Base-by-base conservation (phyloP, 2,888 invertebrate genomes). In the Sesamia inferens region DNA sequence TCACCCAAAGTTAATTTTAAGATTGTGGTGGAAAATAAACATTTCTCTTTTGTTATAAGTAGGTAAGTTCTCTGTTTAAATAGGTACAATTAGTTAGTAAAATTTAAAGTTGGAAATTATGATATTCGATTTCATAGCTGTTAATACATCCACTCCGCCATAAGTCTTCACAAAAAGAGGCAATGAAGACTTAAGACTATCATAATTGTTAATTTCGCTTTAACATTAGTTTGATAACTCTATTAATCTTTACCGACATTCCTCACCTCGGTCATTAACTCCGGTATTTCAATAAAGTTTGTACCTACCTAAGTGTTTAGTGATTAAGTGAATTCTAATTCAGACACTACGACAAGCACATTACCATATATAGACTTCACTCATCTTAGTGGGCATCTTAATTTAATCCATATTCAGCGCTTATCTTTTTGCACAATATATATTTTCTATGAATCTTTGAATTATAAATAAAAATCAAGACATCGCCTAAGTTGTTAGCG, bases 241-340 rank as follows among this genome's bases (percentile, higher is more conserved):
- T 72, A 59, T 81, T 80, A 80, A 82, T 66, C 66, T 80, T 77
- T 80, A 31, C 31, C 5, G 19, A 55, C 11, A 69, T 67, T 66
- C 54, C 66, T 68, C 19, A 14, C 57, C 3, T 3, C 3, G 1
- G 31, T 31, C 54, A 71, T 80, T 68, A 57, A 58, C 42, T 65
- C 5, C 11, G 31, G 71, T 68, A 65, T 71, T 71, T 68, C 14
- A 71, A 75, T 70, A 64, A 58, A 67, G 16, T 24, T 0, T 42
- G 16, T 31, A 48, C 24, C 22, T 59, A 48, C 39, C 31, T 59
- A 6, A 55, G 13, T 47, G 14, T 55, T 59, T 74, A 31, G 4
- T 42, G 19, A 19, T 19, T 39, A 31, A 5, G 54, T 31, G 11
- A 42, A 31, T 62, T n/a, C 31, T 59, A 54, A 48, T 42, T 42